Base-by-base conservation (phyloP, 2,797 vertebrate species). In the Phaenicophaeus curvirostris region DNA sequence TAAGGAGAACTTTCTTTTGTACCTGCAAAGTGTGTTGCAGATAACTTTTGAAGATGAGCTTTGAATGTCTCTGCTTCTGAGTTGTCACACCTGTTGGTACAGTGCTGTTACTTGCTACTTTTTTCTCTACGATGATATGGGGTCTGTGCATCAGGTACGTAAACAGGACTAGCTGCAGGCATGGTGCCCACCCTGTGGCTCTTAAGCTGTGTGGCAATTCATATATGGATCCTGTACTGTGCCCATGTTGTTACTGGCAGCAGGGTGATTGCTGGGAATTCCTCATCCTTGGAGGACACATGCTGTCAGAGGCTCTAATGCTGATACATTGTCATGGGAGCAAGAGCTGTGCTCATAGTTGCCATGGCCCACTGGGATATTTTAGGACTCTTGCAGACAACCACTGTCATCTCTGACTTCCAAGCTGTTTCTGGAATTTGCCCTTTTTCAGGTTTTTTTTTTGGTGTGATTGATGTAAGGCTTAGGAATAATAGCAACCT, bases 161-260 rank as follows among this genome's bases (percentile, higher is more conserved):
- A 30, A 33, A 8, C 1, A 9, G 41, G 28, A 18, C 20, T 33
- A 12, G 27, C 46, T 4, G 2, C 24, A 37, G 30, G 33, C 2
- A 1, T 13, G 50, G 24, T 42, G 33, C 6, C 42, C 20, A 8
- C 63, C 37, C 28, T 6, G 5, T 15, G 42, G 50, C 4, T 5
- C 31, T 68, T 4, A 5, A 21, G 39, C 28, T 86, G 59, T 51
- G 31, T 41, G 31, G 46, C 19, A 17, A 15, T 37, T 69, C 8
- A 5, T 2, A 0, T 18, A 9, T 1, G 18, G 46, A 53, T 28
- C 35, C 57, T 6, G 1, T 48, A 8, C 19, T 30, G 31, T 1
- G 5, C 46, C 12, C 14, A 1, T 14, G 15, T 20, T 4, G 13
- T 14, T 23, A 2, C 28, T 25, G 61, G 14, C 42, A 42, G 24